Evolutionary conservation across 23 tunicate species (phyloP).

Genomic region (Halocynthia aurantium): DNA sequence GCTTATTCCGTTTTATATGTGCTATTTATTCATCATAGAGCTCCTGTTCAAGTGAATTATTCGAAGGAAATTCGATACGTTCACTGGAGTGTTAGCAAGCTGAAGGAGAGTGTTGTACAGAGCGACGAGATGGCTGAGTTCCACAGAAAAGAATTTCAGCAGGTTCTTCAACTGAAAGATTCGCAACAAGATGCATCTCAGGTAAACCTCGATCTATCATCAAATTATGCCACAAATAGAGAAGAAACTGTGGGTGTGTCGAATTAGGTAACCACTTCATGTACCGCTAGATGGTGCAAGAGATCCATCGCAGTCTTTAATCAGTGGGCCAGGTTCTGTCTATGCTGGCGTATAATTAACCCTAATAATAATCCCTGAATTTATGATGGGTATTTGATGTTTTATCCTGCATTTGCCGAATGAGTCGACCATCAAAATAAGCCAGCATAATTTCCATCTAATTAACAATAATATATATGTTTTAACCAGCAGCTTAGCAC

Average conservation of each 20-base stretch:
- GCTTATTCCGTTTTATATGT: background rate
- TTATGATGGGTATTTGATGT: too few species aligned
- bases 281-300: too few species aligned
- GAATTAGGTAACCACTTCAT: background rate
- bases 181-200: conserved; percentile 61
- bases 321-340: too few species aligned
- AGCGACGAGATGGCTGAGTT: conserved; percentile 32
- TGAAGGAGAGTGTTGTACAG: conserved; percentile 22
- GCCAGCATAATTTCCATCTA: too few species aligned
- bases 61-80: conserved; percentile 21
- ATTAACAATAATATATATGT: too few species aligned
- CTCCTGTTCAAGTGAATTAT: conserved; percentile 9
- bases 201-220: conserved; percentile 17
- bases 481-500: too few species aligned
- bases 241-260: background rate
- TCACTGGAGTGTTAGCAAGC: conserved; percentile 17
- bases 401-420: too few species aligned
- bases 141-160: conserved; percentile 49
- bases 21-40: background rate
- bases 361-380: too few species aligned
- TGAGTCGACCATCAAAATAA: too few species aligned
- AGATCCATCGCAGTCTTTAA: too few species aligned
- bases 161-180: conserved; percentile 57
- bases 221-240: too few species aligned
- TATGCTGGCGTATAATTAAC: too few species aligned